A percentile compares a stretch with the other conserved stretches of the same genome.
These are phyloP conservation scores for Aphelinus certus DNA, from an alignment of 1,140 invertebrate genomes.

Conservation along the genomic window DNA sequence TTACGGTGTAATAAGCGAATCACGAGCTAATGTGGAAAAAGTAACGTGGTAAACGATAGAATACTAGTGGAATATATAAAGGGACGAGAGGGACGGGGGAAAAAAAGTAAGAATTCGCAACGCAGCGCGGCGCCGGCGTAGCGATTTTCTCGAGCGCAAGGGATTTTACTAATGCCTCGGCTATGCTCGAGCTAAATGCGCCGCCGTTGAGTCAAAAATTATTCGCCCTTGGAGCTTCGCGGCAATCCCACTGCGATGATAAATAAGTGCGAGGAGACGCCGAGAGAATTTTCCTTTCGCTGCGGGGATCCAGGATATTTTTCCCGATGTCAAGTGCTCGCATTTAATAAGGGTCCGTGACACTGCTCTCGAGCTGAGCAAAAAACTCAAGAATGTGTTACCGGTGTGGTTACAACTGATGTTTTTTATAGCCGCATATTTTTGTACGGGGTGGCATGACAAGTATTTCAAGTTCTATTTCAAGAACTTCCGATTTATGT, in stretches of 20 bases:
- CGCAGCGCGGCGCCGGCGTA: conserved; percentile 2
- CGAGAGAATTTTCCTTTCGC: not conserved
- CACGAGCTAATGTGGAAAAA: conserved; percentile 5
- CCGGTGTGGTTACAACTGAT: no score
- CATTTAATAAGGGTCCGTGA: not conserved
- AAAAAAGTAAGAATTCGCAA: conserved; percentile 10
- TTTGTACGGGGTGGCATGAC: no score
- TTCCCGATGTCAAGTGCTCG: not conserved
- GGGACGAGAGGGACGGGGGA: not conserved
- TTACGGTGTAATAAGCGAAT: not conserved
- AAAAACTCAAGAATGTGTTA: no score
- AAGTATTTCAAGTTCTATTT: no score
- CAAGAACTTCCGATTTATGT: no score
- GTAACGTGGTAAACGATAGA: not conserved
- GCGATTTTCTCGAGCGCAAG: conserved; percentile 34
- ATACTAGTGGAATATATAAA: conserved; percentile 1
- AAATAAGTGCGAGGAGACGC: conserved; percentile 30
- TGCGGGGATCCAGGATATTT: not conserved
- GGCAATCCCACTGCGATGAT: conserved; percentile 31
- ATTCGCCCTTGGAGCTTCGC: conserved; percentile 30
- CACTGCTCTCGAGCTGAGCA: no score
- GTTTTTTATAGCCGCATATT: no score
- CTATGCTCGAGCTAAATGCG: conserved; percentile 29
- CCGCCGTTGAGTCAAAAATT: conserved; percentile 32
- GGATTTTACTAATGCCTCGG: conserved; percentile 35